Percentiles rank a stretch among this genome's conserved stretches.
Conservation (phyloP, 2,797 vertebrate genomes). For the Champsocephalus gunnari region DNA sequence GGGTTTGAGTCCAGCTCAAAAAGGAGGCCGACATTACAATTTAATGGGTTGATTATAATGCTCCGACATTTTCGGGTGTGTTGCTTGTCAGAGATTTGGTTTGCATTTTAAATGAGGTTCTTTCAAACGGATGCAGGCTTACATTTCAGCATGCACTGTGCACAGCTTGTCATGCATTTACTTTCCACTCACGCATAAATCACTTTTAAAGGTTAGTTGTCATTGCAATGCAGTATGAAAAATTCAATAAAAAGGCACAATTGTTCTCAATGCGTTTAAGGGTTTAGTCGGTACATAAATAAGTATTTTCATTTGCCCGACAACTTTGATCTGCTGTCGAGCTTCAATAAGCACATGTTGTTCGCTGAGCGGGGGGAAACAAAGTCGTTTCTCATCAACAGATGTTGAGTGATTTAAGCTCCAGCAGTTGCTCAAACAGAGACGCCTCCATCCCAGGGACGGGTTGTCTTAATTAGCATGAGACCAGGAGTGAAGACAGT, state of each 20-base stretch:
- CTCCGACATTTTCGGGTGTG: constrained; percentile 45
- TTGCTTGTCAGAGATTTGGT: constrained; percentile 8
- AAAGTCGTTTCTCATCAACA: constrained; percentile 38
- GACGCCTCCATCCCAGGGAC: constrained; percentile 8
- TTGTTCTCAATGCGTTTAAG: background rate
- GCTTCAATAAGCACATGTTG: constrained; percentile 36
- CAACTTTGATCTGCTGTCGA: constrained; percentile 2
- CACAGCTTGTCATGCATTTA: constrained; percentile 16
- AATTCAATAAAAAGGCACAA: background rate
- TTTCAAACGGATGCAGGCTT: constrained; percentile 19
- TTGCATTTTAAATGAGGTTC: constrained; percentile 20
- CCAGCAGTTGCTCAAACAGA: constrained; percentile 23
- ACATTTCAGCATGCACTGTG: background rate
- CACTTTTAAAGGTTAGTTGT: constrained; percentile 25
- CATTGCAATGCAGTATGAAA: background rate
- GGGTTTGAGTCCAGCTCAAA: constrained; percentile 37
- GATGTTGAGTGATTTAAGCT: constrained; percentile 59
- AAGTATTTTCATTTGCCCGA: constrained; percentile 18
- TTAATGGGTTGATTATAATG: constrained; percentile 36
- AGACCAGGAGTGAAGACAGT: background rate
- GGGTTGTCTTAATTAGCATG: constrained; percentile 27
- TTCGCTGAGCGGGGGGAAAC: constrained; percentile 21
- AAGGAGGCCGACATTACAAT: constrained; percentile 27
- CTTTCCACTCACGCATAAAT: background rate
- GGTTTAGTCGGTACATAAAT: constrained; percentile 4